Base-by-base conservation (phyloP, 1,140 invertebrate genomes). In the Cydia fagiglandana region DNA sequence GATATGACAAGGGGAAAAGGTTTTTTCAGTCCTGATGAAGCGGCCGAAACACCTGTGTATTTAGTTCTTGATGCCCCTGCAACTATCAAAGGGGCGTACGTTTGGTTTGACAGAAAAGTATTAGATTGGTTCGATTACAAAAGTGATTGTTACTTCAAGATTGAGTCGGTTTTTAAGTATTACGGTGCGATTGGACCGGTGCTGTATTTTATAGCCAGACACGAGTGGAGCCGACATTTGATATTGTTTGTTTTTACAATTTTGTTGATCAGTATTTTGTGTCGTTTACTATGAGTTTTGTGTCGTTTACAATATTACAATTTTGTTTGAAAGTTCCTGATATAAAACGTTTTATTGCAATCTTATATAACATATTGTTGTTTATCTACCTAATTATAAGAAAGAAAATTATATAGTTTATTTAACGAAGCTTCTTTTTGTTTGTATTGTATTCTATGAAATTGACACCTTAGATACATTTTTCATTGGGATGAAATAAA, bases 1-100 rank as follows among this genome's bases (percentile, higher is more conserved):
- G 96, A 96, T 80, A 96, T 97, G 96, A 95, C 94, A 0, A 93
- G 90, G 66, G 94, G 95, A 45, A 94, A 94, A 79, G 96, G 96
- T 3, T 88, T 89, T 17, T 91, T 95, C 17, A 95, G 94, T 17
- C 93, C 94, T 56, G 95, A 96, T 56, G 84, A 96, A 90, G 96
- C 96, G 7, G 88, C 91, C 5, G 76, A 83, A 34, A 88, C 87
- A 5, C 86, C 91, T 10, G 30, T 93, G 2, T 87, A 89, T 53
- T 64, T 92, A n/a, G 86, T 87, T 7, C 74, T 93, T 2, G 88
- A 91, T 10, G 88, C 88, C 13, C 86, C 88, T 9, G 53, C 80
- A 3, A 77, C 76, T n/a, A 61, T 93, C 2, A 92, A 88, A 77
- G 93, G 93, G 10, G 81, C 83, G 0, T 94, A 91, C 75, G 80